These are phyloP conservation scores for Enteromius thamalakanensis DNA, from an alignment of 2,797 vertebrate species.

Conservation along the genomic window DNA sequence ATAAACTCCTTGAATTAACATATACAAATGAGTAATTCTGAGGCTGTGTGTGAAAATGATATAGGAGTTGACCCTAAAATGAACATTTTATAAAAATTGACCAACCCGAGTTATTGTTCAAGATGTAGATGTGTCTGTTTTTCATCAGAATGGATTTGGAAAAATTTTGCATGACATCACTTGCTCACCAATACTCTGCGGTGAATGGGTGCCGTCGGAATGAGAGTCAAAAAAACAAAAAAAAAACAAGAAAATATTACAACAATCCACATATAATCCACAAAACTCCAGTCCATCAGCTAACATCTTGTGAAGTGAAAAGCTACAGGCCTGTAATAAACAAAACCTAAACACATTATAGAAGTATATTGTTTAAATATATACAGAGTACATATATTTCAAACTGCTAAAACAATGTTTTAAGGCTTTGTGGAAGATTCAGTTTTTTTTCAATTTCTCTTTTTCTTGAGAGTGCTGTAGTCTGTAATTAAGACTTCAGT, in stretches of 20 bases:
- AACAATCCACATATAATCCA: not conserved
- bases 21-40: not conserved
- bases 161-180: not conserved
- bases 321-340: not conserved
- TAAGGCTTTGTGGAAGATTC: not conserved
- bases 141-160: not conserved
- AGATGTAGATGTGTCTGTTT: not conserved
- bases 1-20: not conserved
- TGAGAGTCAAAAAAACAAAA: not conserved
- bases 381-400: not conserved
- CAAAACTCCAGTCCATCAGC: not conserved
- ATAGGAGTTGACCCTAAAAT: not conserved
- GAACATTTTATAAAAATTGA: not conserved
- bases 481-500: constrained; percentile 46
- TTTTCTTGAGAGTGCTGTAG: constrained; percentile 10
- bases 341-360: not conserved
- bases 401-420: not conserved
- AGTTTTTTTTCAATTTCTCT: not conserved
- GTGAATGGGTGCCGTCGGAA: not conserved
- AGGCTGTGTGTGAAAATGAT: not conserved
- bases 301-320: not conserved
- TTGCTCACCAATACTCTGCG: not conserved
- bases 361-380: not conserved
- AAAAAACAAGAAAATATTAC: not conserved
- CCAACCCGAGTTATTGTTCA: not conserved